phyloP scores from a whole-genome alignment of 2,113 vertebrate species.

The Lonchura striata region DNA sequence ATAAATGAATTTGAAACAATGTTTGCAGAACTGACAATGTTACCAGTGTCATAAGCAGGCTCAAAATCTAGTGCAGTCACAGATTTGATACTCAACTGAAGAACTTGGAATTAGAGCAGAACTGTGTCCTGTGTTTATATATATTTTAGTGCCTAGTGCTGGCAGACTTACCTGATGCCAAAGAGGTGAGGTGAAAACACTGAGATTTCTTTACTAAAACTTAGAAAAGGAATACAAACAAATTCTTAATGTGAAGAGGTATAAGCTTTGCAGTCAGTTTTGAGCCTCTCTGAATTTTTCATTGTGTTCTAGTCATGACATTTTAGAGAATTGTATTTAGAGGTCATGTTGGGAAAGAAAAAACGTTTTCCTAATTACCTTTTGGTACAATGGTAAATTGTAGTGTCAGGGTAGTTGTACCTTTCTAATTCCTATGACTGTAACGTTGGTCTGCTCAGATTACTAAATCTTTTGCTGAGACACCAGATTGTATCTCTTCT shows the following conservation, averaged over 20 bases:
- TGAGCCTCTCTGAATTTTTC: background rate
- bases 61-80: background rate
- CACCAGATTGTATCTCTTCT: background rate
- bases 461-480: background rate
- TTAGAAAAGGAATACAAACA: constrained; percentile 76
- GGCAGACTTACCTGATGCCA: constrained; percentile 85
- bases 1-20: background rate
- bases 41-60: background rate
- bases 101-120: constrained; percentile 87
- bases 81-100: constrained; percentile 81
- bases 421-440: background rate
- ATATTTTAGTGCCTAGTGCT: constrained; percentile 87
- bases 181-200: constrained; percentile 88
- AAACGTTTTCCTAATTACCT: background rate
- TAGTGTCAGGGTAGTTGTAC: background rate
- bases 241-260: constrained; percentile 55
- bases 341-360: background rate
- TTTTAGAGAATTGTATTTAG: background rate
- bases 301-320: background rate
- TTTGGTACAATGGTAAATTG: background rate
- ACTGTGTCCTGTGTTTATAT: constrained; percentile 81
- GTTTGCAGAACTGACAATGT: background rate
- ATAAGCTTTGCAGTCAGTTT: background rate
- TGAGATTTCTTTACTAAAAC: constrained; percentile 82
- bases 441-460: background rate